phyloP scores from a whole-genome alignment of 1,140 invertebrate species.

The Ylistrum balloti region DNA sequence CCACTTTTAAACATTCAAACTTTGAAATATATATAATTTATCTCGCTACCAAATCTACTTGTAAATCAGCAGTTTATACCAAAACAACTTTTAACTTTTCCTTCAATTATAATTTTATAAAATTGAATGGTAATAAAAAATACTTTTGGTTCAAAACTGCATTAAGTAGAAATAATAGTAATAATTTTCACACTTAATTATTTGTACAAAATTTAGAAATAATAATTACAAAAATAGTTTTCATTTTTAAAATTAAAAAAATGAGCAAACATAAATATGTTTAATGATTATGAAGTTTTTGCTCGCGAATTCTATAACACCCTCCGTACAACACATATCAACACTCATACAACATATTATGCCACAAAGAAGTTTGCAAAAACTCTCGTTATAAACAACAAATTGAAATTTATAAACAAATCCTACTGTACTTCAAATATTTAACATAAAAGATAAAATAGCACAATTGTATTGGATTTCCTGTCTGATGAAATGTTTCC shows the following conservation, averaged over 20 bases:
- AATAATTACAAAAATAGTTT: slow-evolving; percentile 36
- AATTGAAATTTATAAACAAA: slow-evolving; percentile 30
- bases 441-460: slow-evolving; percentile 15
- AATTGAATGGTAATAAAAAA: background rate
- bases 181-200: background rate
- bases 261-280: slow-evolving; percentile 7
- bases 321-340: background rate
- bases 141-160: background rate
- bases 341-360: slow-evolving; percentile 28
- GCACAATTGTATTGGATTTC: slow-evolving; percentile 33
- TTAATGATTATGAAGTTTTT: background rate
- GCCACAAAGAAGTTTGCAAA: slow-evolving; percentile 25
- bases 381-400: slow-evolving; percentile 29
- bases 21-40: background rate
- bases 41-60: background rate
- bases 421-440: background rate
- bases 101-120: background rate
- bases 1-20: slow-evolving; percentile 17
- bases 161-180: background rate
- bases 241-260: background rate
- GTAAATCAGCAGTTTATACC: background rate
- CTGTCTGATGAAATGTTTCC: background rate
- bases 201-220: slow-evolving; percentile 22
- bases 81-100: background rate
- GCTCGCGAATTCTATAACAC: background rate